phyloP scores from a whole-genome alignment of 2,113 vertebrate species.

The Sialia sialis region DNA sequence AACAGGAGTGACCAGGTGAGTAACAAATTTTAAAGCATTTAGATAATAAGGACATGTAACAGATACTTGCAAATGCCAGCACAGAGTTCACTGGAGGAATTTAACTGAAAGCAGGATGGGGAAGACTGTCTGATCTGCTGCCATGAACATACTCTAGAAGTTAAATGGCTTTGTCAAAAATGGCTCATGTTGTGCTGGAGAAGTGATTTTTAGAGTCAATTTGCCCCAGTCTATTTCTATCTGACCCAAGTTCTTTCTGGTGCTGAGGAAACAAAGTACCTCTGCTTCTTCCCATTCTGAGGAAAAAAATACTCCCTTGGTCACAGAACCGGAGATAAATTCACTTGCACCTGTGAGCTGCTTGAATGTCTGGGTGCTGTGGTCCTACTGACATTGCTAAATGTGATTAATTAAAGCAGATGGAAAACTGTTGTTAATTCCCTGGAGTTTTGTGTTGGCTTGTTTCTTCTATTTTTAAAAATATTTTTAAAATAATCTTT shows the following conservation, averaged over 20 bases:
- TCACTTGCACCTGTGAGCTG: not conserved
- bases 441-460: not conserved
- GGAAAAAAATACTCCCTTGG: not conserved
- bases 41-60: not conserved
- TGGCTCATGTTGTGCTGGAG: not conserved
- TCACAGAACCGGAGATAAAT: not conserved
- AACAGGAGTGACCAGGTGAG: conserved; percentile 70
- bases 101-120: not conserved
- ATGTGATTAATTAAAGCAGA: not conserved
- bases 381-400: not conserved
- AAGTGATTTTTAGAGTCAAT: not conserved
- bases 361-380: not conserved
- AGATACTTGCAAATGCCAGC: not conserved
- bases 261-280: not conserved
- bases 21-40: not conserved
- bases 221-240: not conserved
- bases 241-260: not conserved
- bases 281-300: not conserved
- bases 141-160: not conserved
- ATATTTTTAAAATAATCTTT: not conserved
- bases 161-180: not conserved
- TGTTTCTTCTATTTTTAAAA: not conserved
- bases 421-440: not conserved
- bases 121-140: not conserved
- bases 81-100: not conserved